A percentile compares a stretch with the other conserved stretches of the same genome.
Conservation (phyloP, 2,113 vertebrate genomes). For the Tinamus guttatus region DNA sequence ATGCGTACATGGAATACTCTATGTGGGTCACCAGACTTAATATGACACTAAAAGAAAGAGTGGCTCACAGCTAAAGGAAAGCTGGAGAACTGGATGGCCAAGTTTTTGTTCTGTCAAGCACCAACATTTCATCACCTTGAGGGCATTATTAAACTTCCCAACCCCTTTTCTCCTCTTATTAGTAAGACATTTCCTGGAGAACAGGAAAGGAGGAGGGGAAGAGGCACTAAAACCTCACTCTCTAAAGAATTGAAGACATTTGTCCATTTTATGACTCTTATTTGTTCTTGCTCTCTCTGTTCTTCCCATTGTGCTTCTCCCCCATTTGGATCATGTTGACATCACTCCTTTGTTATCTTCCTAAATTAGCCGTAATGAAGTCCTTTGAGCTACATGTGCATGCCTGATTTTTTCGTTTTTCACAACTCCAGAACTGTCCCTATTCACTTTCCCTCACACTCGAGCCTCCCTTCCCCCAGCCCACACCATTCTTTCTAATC, state of each 20-base stretch:
- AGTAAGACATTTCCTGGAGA: constrained; percentile 57
- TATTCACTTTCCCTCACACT: background rate
- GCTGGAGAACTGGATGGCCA: constrained; percentile 41
- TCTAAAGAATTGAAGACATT: constrained; percentile 43
- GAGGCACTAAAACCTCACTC: constrained; percentile 48
- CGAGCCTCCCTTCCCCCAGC: constrained; percentile 8
- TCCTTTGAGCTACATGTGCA: constrained; percentile 48
- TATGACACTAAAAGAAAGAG: constrained; percentile 16
- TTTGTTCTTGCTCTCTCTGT: constrained; percentile 56
- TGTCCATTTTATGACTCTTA: constrained; percentile 54
- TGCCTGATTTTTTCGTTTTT: constrained; percentile 57
- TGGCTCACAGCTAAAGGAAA: background rate
- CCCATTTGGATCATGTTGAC: constrained; percentile 42
- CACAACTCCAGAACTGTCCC: background rate
- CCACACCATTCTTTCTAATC: background rate
- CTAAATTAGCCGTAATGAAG: constrained; percentile 70
- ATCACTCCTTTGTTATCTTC: constrained; percentile 62
- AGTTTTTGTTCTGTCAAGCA: constrained; percentile 49
- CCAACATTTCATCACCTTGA: constrained; percentile 49
- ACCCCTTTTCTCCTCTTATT: constrained; percentile 54
- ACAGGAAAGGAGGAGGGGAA: constrained; percentile 60
- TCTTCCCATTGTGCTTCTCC: constrained; percentile 27
- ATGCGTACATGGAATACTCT: background rate
- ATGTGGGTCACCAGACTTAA: constrained; percentile 27
- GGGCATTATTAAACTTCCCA: constrained; percentile 66